Evolutionary conservation across 2,113 vertebrate genomes (phyloP), one percentile per base, ranked within the genome.

Genomic region (Chaetorhynchus papuensis): DNA sequence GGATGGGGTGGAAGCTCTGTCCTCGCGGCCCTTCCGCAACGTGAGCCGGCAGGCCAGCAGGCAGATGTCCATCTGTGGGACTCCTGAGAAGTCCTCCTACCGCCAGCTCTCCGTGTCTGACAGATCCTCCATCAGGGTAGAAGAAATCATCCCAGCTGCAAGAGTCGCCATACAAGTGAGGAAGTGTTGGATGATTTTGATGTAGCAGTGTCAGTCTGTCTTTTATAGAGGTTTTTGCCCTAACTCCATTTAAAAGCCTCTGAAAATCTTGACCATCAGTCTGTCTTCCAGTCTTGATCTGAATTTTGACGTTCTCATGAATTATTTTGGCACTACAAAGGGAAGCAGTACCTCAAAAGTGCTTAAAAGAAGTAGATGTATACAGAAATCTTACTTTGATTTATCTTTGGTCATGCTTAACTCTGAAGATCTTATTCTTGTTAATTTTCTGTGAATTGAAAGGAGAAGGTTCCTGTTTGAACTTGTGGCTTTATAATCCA

Each of bases 131-230:
- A 99, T 99, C 74, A 97, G 99, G 83, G 99, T 99, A 4, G 99
- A 99, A 93, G 99, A 99, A 94, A 99, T 99, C 92, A 99, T 99
- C 83, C 99, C 99, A 52, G 99, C 99, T 30, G 99, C 99, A 21
- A 98, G 99, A 57, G 99, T 99, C 9, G 99, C 99, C 80, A 99
- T 99, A 95, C 99, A 99, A 95, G 99, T 99, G 93, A 96, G 98
- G 81, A 77, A 30, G 41, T 6, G 11, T 61, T 84, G 28, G 72
- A 27, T 92, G 30, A 31, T 42, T 85, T 63, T 60, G 44, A 6
- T 72, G 5, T 15, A 45, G 60, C 6, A 0, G 30, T 41, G 75
- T 56, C 17, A 11, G 3, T 64, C 31, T 66, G 16, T 26, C 9
- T 87, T 89, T 68, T 61, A 26, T 45, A 24, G 2, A 52, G 16